Base-by-base conservation (phyloP, 2,797 vertebrate species). In the Sarcophilus harrisii region DNA sequence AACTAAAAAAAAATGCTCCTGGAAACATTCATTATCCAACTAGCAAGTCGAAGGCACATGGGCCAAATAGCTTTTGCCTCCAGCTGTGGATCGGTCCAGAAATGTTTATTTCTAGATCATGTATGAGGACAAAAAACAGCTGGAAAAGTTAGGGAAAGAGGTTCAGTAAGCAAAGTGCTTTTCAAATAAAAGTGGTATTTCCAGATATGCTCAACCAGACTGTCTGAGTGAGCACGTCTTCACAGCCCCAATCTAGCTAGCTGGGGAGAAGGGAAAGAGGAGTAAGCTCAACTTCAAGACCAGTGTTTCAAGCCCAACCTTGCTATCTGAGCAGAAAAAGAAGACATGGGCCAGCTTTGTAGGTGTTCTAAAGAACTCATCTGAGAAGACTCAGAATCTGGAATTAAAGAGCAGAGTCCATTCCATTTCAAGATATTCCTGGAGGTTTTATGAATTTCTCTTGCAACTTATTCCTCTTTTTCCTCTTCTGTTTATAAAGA, bases 31-130 rank as follows among this genome's bases (percentile, higher is more conserved):
- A 16, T 60, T 91, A 90, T n/a, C 32, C 92, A 94, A 90, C 95
- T 91, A 95, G 52, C 90, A 90, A 55, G 92, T 14, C 66, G 92
- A 81, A 87, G 60, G 81, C 24, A 32, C 94, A 93, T 57, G 18
- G 9, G 32, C 55, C 14, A 30, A 57, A 57, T 94, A 45, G 62
- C 96, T 66, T 96, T 95, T 81, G 96, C 49, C 90, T 95, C 93
- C 91, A 94, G 96, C 93, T 96, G 95, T 94, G 90, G 49, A 96
- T 28, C 9, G 4, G 93, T 59, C 57, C 12, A 95, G 93, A 91
- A 73, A 96, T 96, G 97, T 98, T 98, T 97, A 95, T 66, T 93
- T 91, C 92, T 62, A 58, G 57, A 13, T 29, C 49, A n/a, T 91
- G 52, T 96, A 81, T 91, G 55, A 6, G 93, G 29, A 60, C 32